Base-by-base conservation (phyloP, 2,797 vertebrate species). In the Chaetophractus vellerosus region DNA sequence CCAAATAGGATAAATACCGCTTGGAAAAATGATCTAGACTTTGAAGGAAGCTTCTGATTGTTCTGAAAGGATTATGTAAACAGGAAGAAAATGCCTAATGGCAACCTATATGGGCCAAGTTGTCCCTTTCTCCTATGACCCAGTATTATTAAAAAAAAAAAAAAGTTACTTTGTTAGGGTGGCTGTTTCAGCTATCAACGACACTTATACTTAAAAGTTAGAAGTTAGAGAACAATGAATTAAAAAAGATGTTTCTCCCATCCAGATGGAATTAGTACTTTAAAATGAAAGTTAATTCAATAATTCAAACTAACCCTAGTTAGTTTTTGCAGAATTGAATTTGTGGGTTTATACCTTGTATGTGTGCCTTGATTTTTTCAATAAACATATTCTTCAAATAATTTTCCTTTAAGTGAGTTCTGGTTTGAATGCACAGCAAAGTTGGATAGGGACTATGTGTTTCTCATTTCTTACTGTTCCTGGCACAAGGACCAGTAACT, bases 241-340 rank as follows among this genome's bases (percentile, higher is more conserved):
- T 52, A 24, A 50, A 87, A 12, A 61, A 91, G 57, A 55, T 6
- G 16, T 19, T 41, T 52, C 4, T 33, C 26, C 33, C 14, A 92
- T 69, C 50, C 33, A 75, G 4, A 36, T 38, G 4, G 26, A 82
- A 75, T 88, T 69, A 69, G 23, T n/a, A 52, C 79, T 57, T 38
- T n/a, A 33, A 80, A 90, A 7, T 50, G 38, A 87, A 88, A 88
- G 11, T 41, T 63, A 93, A 57, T 1, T 31, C 15, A 72, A 52
- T 59, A 93, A 86, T 3, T 93, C 18, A 90, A 76, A 85, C n/a
- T 24, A 93, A 64, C 21, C 52, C 48, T 87, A 82, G 45, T 21
- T 74, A 24, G 16, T 80, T 83, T 79, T 50, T 52, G n/a, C 5
- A 93, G 36, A 76, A 82, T 2, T 82, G 36, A 87, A 91, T 78